Base-by-base conservation (phyloP, 1,140 invertebrate species). In the Chlorops oryzae region DNA sequence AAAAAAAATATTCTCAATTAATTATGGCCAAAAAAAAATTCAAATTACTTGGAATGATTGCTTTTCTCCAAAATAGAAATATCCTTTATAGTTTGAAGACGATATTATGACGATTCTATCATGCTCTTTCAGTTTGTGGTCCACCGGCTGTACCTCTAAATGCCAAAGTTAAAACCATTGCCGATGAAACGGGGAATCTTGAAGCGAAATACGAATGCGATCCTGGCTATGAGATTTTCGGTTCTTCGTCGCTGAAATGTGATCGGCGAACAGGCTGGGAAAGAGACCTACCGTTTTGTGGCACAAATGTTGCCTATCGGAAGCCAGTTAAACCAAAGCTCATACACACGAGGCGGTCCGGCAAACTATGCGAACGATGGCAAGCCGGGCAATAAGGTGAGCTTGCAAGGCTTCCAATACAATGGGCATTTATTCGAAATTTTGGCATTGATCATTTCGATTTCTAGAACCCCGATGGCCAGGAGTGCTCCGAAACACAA, bases 271-370 rank as follows among this genome's bases (percentile, higher is more conserved):
- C 83, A 34, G 80, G 80, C 60, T 93, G 90, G 90, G 81, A 83
- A 10, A 82, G 83, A 13, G 86, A 88, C 15, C 66, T 87, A 21
- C 88, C 90, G 27, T 89, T 90, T 73, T 93, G 90, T 67, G 89
- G 88, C 86, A 88, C 86, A 10, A 93, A 94, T 65, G 86, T 94
- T 1, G 90, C 88, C 6, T 87, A 85, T 56, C 77, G 88, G 40
- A 90, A 91, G 69, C 90, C 90, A 2, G 82, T 88, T 1, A n/a
- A 93, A 92, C 72, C 90, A 93, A 70, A 92, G 90, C 40, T 90
- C 88, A 1, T 87, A 88, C 0, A 87, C 89, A 0, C 77, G 89
- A 35, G 88, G 87, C 0, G 90, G 90, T 10, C 80, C 80, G 9
- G 83, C 90, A 0, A 76, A 77, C 27, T 91, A 90, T 63, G 91